phyloP scores from a whole-genome alignment of 2,113 vertebrate species.

The Syngnathus typhle region DNA sequence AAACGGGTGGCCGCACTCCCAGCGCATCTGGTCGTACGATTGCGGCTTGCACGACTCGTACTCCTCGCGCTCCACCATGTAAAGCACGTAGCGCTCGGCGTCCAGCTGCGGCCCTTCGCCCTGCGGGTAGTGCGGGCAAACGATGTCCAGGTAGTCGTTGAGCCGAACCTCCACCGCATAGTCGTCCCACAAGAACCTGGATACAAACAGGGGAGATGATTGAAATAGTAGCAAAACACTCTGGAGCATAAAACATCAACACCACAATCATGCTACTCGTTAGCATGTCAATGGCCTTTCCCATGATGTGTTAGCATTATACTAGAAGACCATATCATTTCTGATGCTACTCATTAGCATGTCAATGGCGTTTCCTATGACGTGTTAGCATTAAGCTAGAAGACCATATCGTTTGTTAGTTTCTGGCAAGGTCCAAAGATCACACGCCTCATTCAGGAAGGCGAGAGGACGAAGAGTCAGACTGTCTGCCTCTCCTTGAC shows the following conservation, averaged over 20 bases:
- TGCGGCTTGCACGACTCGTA: constrained; percentile 77
- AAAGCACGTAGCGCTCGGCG: constrained; percentile 86
- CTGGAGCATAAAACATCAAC: no score
- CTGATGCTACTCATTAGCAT: no score
- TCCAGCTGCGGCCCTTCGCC: constrained; percentile 61
- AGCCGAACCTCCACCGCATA: constrained; percentile 80
- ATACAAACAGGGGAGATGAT: background rate
- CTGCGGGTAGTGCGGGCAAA: constrained; percentile 89
- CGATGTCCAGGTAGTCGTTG: constrained; percentile 91
- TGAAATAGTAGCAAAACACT: background rate
- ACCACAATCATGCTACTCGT: no score
- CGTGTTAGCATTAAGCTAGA: no score
- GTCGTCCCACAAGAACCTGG: constrained; percentile 74
- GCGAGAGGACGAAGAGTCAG: constrained; percentile 52
- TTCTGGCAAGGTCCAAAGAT: background rate
- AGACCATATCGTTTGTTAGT: no score
- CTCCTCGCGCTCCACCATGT: constrained; percentile 84
- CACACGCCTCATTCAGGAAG: constrained; percentile 46
- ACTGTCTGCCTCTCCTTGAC: constrained; percentile 53
- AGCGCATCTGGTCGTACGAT: constrained; percentile 86
- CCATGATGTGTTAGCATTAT: no score
- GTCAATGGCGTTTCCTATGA: no score
- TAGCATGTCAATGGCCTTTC: no score
- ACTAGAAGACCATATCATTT: no score
- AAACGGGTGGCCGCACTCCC: constrained; percentile 84